Percentiles rank a stretch among this genome's conserved stretches.
Evolutionary conservation across 2,113 vertebrate genomes (phyloP).

Genomic region (Nesospiza acunhae): DNA sequence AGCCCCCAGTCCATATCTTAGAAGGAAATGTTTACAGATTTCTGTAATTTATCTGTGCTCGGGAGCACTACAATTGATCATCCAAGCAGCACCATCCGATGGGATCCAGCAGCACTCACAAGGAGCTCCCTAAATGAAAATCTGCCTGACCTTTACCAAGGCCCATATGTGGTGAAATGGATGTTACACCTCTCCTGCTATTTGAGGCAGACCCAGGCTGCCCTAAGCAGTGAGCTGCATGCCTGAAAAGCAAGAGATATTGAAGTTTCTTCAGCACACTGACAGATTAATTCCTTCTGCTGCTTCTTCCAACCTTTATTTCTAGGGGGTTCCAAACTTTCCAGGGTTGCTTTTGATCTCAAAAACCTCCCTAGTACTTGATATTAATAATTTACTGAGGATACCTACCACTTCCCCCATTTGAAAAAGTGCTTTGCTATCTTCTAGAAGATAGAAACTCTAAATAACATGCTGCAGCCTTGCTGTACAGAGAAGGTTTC

Average conservation of each 20-base stretch:
- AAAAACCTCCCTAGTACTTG: not conserved
- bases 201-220: conserved; percentile 54
- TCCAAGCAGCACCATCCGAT: conserved; percentile 23
- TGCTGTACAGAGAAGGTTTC: not conserved
- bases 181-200: conserved; percentile 33
- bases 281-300: not conserved
- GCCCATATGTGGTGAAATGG: conserved; percentile 32
- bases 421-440: not conserved
- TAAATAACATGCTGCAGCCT: not conserved
- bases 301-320: not conserved
- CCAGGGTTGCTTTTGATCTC: not conserved
- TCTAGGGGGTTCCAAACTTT: not conserved
- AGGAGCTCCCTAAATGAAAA: conserved; percentile 43
- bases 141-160: conserved; percentile 61
- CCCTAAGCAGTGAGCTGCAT: not conserved
- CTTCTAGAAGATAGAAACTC: not conserved
- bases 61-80: conserved; percentile 68
- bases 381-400: not conserved
- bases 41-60: conserved; percentile 63
- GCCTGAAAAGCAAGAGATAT: not conserved
- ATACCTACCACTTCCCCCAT: not conserved
- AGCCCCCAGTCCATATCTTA: conserved; percentile 1
- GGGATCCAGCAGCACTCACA: conserved; percentile 24
- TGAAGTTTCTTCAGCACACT: not conserved
- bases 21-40: conserved; percentile 65